Base-by-base conservation (phyloP, 2,113 vertebrate species). In the Sarotherodon lohbergeri region DNA sequence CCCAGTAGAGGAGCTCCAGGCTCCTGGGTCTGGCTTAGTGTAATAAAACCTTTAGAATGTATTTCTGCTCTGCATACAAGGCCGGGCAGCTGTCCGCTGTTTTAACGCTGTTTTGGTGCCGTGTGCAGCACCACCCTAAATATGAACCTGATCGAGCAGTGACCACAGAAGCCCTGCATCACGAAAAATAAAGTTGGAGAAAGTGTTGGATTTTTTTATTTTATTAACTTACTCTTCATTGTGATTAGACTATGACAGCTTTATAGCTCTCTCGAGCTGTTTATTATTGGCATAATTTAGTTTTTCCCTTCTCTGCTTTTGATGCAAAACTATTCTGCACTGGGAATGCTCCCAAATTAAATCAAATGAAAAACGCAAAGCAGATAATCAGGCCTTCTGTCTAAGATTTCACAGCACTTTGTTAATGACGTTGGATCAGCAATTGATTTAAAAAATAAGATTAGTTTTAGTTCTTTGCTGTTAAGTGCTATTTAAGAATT, bases 341-440 rank as follows among this genome's bases (percentile, higher is more conserved):
- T 86, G 80, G 86, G 78, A 88, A 59, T 79, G 80, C 84, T 88
- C 59, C 80, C 43, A 88, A 89, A 88, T 90, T 86, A 88, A 82
- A 85, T 34, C 39, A 27, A 91, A 86, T 83, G 73, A 86, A 68
- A 89, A 88, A 43, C 10, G 22, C 89, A 71, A 41, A 71, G 43
- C 76, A 84, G 81, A 88, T 91, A 88, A 90, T 90, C 80, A 83
- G 61, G 36, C 81, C 84, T 76, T 79, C 80, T 94, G 85, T 85
- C 88, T 82, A 16, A 76, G 19, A 88, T 93, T 91, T 90, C 82
- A 88, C 80, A 87, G 82, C 88, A 66, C 56, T 91, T 89, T 48
- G 85, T 88, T 89, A 91, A 93, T 80, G 85, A 81, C 43, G 7
- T 29, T 81, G 27, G 80, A 56, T 83, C 82, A 32, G 52, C 36